Percentiles rank a stretch among this genome's conserved stretches.
phyloP scores from a whole-genome alignment of 2,888 invertebrate genomes.

The Trichogramma evanescens region DNA sequence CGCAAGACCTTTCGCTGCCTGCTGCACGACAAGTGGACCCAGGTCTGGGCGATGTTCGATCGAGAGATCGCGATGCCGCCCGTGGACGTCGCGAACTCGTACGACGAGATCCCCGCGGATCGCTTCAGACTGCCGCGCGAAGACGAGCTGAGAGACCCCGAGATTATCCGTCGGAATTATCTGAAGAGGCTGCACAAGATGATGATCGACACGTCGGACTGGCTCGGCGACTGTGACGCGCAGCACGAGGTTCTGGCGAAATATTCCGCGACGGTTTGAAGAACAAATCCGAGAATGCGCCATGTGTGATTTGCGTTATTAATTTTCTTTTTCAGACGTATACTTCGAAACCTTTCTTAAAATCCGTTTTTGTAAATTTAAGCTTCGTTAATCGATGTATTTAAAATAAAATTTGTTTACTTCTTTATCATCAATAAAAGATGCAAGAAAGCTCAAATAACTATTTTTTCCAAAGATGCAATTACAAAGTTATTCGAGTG shows the following conservation, averaged over 20 bases:
- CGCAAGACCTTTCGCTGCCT: constrained; percentile 27
- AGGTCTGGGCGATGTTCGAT: constrained; percentile 46
- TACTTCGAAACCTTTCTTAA: too few species aligned
- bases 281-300: too few species aligned
- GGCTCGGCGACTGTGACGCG: constrained; percentile 33
- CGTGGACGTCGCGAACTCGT: not conserved
- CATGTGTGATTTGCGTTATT: too few species aligned
- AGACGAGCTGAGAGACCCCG: too few species aligned
- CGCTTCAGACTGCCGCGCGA: not conserved
- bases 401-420: too few species aligned
- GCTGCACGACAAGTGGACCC: constrained; percentile 32
- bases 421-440: too few species aligned
- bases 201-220: constrained; percentile 36
- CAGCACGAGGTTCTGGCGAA: constrained; percentile 25
- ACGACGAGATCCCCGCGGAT: not conserved
- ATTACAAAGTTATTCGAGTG: too few species aligned
- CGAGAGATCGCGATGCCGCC: constrained; percentile 48
- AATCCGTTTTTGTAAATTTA: too few species aligned
- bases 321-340: too few species aligned
- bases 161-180: constrained; percentile 34
- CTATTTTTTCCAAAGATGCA: too few species aligned
- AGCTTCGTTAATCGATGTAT: too few species aligned
- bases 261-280: not conserved
- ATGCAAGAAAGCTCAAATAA: too few species aligned
- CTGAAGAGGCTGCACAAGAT: constrained; percentile 29